A percentile compares a stretch with the other conserved stretches of the same genome.
phyloP scores from a whole-genome alignment of 1,140 invertebrate genomes.

The Carposina sasakii region DNA sequence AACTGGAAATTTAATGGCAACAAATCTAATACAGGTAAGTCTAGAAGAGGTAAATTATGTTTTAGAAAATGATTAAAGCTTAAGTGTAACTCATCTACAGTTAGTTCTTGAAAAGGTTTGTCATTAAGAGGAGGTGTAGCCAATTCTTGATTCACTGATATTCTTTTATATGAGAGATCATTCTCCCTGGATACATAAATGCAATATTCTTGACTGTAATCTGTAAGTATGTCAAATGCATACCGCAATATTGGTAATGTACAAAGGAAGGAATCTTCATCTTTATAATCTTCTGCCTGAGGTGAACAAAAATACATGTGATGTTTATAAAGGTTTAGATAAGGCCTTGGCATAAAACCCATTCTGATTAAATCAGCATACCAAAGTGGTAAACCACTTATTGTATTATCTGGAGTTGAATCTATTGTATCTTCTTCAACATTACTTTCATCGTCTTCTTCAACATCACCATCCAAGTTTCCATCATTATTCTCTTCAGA shows the following conservation, averaged over 20 bases:
- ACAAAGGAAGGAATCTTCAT: slow-evolving; percentile 75
- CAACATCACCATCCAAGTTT: slow-evolving; percentile 21
- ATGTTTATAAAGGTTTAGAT: slow-evolving; percentile 79
- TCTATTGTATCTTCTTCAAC: slow-evolving; percentile 23
- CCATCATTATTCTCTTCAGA: slow-evolving; percentile 13
- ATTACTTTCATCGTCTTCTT: slow-evolving; percentile 20
- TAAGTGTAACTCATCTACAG: slow-evolving; percentile 43
- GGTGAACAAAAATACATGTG: slow-evolving; percentile 78
- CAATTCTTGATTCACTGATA: slow-evolving; percentile 39
- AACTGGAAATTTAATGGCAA: slow-evolving; percentile 77
- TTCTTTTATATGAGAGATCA: slow-evolving; percentile 39
- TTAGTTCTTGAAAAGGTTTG: slow-evolving; percentile 46
- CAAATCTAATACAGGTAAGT: slow-evolving; percentile 50
- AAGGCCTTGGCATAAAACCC: slow-evolving; percentile 74
- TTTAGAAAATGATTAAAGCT: slow-evolving; percentile 64
- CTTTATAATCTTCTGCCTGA: slow-evolving; percentile 81
- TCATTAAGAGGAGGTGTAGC: slow-evolving; percentile 48
- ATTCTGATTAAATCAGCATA: slow-evolving; percentile 76
- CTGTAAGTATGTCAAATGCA: slow-evolving; percentile 77
- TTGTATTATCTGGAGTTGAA: slow-evolving; percentile 12
- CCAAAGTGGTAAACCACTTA: slow-evolving; percentile 74
- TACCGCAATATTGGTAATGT: slow-evolving; percentile 77
- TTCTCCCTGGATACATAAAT: slow-evolving; percentile 55
- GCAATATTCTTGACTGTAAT: slow-evolving; percentile 47
- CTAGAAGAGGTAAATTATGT: slow-evolving; percentile 60